Percentiles rank a stretch among this genome's conserved stretches.
Evolutionary conservation across 1,140 invertebrate species (phyloP).

Genomic region (Anastatus disparis): DNA sequence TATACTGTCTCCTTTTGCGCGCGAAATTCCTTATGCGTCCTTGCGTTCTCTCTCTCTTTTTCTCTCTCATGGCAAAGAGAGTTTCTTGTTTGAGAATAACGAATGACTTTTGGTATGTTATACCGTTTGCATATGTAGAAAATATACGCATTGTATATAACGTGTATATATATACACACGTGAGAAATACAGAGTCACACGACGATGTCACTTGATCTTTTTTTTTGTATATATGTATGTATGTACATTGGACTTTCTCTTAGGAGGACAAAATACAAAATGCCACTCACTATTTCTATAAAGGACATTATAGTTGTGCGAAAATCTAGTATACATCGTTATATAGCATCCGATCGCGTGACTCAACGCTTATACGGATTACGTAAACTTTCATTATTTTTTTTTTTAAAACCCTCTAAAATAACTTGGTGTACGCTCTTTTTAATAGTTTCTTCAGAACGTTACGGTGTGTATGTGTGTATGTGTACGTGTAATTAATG

Average conservation of each 20-base stretch:
- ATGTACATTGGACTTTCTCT: constrained; percentile 20
- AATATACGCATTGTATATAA: constrained; percentile 51
- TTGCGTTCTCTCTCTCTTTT: constrained; percentile 10
- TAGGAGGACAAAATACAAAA: background rate
- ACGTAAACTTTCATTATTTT: constrained; percentile 17
- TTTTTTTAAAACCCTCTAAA: too few species aligned
- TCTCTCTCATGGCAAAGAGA: too few species aligned
- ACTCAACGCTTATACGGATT: background rate
- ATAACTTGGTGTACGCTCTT: too few species aligned
- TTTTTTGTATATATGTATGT: too few species aligned
- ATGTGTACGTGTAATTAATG: constrained; percentile 23
- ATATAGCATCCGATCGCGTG: constrained; percentile 18
- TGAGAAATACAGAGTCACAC: constrained; percentile 40
- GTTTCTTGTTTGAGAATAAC: constrained; percentile 40
- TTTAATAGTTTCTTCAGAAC: too few species aligned
- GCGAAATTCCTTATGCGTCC: constrained; percentile 39
- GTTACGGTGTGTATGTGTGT: too few species aligned
- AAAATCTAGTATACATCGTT: background rate
- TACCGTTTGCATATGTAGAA: constrained; percentile 43
- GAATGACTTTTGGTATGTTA: constrained; percentile 47
- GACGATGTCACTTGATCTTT: constrained; percentile 37
- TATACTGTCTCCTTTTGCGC: constrained; percentile 14
- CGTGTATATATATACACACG: too few species aligned
- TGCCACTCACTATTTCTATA: background rate
- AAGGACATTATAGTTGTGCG: too few species aligned